These are phyloP conservation scores for Drosophila neocordata DNA, from an alignment of 1,140 invertebrate genomes.

Conservation along the genomic window DNA sequence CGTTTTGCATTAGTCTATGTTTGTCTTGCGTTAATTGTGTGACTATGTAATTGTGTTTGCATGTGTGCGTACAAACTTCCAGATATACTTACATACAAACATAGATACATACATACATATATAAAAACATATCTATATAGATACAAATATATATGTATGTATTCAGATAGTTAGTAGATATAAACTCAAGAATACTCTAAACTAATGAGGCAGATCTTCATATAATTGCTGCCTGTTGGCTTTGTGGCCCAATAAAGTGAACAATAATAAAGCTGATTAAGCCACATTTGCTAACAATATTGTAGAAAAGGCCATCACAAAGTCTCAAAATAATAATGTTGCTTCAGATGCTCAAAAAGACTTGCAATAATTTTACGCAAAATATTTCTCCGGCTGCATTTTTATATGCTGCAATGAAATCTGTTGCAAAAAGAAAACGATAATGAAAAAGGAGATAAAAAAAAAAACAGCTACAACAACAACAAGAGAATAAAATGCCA, in stretches of 20 bases:
- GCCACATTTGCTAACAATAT: background rate
- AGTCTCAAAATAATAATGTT: background rate
- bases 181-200: slow-evolving; percentile 49
- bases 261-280: slow-evolving; percentile 42
- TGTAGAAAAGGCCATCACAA: background rate
- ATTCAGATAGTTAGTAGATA: slow-evolving; percentile 15
- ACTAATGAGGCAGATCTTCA: slow-evolving; percentile 60
- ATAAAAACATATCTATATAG: slow-evolving; percentile 1
- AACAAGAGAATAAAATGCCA: slow-evolving; percentile 32
- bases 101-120: background rate
- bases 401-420: slow-evolving; percentile 56
- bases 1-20: slow-evolving; percentile 72
- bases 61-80: slow-evolving; percentile 18
- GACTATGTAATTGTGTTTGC: slow-evolving; percentile 78
- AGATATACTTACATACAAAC: background rate
- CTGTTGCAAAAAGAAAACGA: slow-evolving; percentile 39
- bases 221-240: slow-evolving; percentile 48
- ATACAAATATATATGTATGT: background rate
- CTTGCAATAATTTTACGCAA: background rate
- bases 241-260: slow-evolving; percentile 33
- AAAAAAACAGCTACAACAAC: slow-evolving; percentile 13
- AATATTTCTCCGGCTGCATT: slow-evolving; percentile 27
- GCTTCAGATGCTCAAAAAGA: background rate
- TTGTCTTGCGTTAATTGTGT: slow-evolving; percentile 76
- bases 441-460: slow-evolving; percentile 19